Conservation (phyloP, 2,888 invertebrate genomes). For the Tetheella fluctuosa region DNA sequence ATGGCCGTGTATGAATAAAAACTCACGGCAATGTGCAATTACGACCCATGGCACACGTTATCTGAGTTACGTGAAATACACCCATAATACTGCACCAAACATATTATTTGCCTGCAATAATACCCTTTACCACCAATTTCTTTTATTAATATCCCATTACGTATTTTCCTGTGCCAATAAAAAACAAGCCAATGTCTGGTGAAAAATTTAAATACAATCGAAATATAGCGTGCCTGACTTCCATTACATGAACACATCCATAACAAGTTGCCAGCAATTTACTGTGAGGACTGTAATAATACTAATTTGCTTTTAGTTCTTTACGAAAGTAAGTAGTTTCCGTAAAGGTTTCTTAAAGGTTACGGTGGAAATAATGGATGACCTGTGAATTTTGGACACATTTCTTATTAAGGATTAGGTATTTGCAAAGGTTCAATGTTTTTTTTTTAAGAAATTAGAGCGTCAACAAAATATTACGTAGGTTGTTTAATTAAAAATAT, state of each 20-base stretch:
- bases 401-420: neutral
- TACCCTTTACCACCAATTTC: neutral
- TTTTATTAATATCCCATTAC: constrained; percentile 6
- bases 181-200: neutral
- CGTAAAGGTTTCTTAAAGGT: constrained; percentile 8
- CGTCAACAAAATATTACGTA: too few relatives aligned
- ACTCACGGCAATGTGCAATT: too few relatives aligned
- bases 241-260: constrained; percentile 7
- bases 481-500: too few relatives aligned
- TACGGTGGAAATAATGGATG: neutral
- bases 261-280: constrained; percentile 7
- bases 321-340: neutral
- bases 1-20: too few relatives aligned
- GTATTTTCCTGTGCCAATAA: neutral
- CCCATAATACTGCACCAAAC: neutral
- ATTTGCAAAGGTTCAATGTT: neutral
- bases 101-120: constrained; percentile 1
- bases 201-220: constrained; percentile 5
- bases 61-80: neutral
- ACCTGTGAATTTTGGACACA: neutral
- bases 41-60: neutral
- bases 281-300: constrained; percentile 7
- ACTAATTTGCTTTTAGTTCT: constrained; percentile 3
- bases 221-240: neutral
- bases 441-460: too few relatives aligned